Conservation (phyloP, 2,888 invertebrate genomes). For the Erebia aethiops region DNA sequence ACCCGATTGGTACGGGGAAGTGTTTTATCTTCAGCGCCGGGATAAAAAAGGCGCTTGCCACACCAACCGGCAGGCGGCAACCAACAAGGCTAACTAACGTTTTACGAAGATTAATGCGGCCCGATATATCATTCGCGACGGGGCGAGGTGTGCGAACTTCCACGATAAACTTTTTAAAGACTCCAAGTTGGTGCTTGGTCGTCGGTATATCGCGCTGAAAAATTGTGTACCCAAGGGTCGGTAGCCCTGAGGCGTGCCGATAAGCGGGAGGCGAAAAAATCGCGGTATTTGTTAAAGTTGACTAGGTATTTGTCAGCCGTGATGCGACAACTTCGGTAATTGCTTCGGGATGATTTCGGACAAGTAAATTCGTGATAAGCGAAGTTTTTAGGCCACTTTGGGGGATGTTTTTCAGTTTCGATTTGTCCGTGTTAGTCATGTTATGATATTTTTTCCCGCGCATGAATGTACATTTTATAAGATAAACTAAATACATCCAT, state of each 20-base stretch:
- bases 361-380: slow-evolving; percentile 37
- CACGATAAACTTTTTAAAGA: slow-evolving; percentile 81
- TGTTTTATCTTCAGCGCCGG: not conserved
- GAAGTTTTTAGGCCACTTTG: slow-evolving; percentile 19
- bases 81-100: slow-evolving; percentile 64
- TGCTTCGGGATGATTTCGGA: slow-evolving; percentile 52
- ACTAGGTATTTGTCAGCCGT: slow-evolving; percentile 74
- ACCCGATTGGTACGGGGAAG: not conserved
- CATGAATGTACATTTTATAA: too few relatives aligned
- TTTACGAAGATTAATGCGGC: slow-evolving; percentile 73
- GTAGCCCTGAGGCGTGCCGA: slow-evolving; percentile 71
- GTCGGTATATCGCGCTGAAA: slow-evolving; percentile 75
- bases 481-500: too few relatives aligned
- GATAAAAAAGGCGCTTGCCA: slow-evolving; percentile 8
- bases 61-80: slow-evolving; percentile 4
- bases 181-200: slow-evolving; percentile 53
- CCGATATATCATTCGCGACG: slow-evolving; percentile 74
- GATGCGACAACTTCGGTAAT: slow-evolving; percentile 69
- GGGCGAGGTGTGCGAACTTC: slow-evolving; percentile 74
- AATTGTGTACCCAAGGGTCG: slow-evolving; percentile 76
- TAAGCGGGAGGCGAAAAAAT: slow-evolving; percentile 68
- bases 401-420: slow-evolving; percentile 25
- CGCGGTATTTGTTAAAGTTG: slow-evolving; percentile 75
- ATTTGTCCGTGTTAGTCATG: slow-evolving; percentile 6
- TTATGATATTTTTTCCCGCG: too few relatives aligned